Percentiles rank a stretch among this genome's conserved stretches.
Evolutionary conservation across 2,888 invertebrate species (phyloP).

Genomic region (Hyposoter didymator): DNA sequence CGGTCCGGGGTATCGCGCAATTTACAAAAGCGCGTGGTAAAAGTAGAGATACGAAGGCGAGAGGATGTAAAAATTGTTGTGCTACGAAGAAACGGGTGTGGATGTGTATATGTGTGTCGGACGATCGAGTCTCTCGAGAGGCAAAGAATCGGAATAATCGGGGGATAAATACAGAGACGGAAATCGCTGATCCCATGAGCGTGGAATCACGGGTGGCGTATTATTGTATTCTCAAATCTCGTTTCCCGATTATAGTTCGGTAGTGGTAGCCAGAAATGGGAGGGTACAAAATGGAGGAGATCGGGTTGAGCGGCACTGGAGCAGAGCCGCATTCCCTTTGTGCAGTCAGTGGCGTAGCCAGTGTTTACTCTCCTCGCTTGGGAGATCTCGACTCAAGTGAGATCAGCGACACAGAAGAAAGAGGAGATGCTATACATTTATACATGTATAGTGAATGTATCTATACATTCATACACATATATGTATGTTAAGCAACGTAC

Average conservation of each 20-base stretch:
- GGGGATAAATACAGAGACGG: slow-evolving; percentile 52
- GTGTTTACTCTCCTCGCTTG: slow-evolving; percentile 72
- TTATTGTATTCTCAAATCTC: slow-evolving; percentile 28
- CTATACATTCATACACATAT: slow-evolving; percentile 25
- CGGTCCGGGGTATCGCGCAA: not conserved
- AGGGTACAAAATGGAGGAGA: slow-evolving; percentile 69
- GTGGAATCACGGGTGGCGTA: slow-evolving; percentile 34
- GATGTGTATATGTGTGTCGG: slow-evolving; percentile 1
- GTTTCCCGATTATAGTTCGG: slow-evolving; percentile 26
- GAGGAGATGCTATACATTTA: slow-evolving; percentile 64
- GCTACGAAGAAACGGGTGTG: slow-evolving; percentile 9
- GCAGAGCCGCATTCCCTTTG: slow-evolving; percentile 76
- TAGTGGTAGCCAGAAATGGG: slow-evolving; percentile 27
- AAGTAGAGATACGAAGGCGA: slow-evolving; percentile 12
- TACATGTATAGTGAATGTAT: slow-evolving; percentile 4
- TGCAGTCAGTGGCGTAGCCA: slow-evolving; percentile 78
- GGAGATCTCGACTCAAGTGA: slow-evolving; percentile 71
- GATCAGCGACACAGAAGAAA: slow-evolving; percentile 72
- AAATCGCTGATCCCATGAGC: slow-evolving; percentile 49
- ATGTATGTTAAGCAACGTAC: slow-evolving; percentile 40
- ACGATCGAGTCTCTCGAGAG: slow-evolving; percentile 33
- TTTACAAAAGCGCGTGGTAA: not conserved
- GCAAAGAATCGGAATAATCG: slow-evolving; percentile 56
- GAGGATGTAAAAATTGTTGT: slow-evolving; percentile 36
- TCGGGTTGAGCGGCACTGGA: slow-evolving; percentile 76